Base-by-base conservation (phyloP, 2,113 vertebrate species). In the Pangasianodon gigas region DNA sequence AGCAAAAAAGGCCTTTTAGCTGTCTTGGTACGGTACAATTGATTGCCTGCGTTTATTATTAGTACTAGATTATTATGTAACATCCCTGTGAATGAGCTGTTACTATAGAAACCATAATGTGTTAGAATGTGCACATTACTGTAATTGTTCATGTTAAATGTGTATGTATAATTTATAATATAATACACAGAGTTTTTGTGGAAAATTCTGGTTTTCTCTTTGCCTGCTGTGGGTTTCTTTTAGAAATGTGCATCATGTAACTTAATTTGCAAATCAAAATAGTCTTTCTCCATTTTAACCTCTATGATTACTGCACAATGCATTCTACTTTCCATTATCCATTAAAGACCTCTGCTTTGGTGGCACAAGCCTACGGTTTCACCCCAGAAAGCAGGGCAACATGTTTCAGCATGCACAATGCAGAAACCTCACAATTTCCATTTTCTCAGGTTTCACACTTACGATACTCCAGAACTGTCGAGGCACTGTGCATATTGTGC, bases 221-320 rank as follows among this genome's bases (percentile, higher is more conserved):
- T 69, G 26, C 19, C 32, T 84, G 82, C 29, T 67, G n/a, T n/a
- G 26, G 2, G n/a, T 29, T 67, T 67, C 10, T n/a, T n/a, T 67
- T 67, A 77, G 51, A 29, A 16, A 71, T 60, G 74, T 77, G 32
- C 37, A 44, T 79, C 60, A 79, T 18, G 21, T 19, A 9, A 11
- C 54, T 44, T 79, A 52, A 87, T 46, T n/a, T 87, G 69, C 71
- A 46, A 87, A 60, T 52, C 54, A 79, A 79, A 87, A 21, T 32
- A 62, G 60, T 2, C 6, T 6, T 62, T 29, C 24, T 62, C 60
- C 7, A 62, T 58, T 37, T 32, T 87, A 87, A 87, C 37, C 86
- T 87, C 71, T 46, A 48, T 87, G 69, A 87, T 77, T 77, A 77
- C 24, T 62, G 60, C 60, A 26, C 56, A 74, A 51, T 41, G 67